Evolutionary conservation across 2,797 vertebrate genomes (phyloP), one percentile per base, ranked within the genome.

Genomic region (Acanthis flammea): DNA sequence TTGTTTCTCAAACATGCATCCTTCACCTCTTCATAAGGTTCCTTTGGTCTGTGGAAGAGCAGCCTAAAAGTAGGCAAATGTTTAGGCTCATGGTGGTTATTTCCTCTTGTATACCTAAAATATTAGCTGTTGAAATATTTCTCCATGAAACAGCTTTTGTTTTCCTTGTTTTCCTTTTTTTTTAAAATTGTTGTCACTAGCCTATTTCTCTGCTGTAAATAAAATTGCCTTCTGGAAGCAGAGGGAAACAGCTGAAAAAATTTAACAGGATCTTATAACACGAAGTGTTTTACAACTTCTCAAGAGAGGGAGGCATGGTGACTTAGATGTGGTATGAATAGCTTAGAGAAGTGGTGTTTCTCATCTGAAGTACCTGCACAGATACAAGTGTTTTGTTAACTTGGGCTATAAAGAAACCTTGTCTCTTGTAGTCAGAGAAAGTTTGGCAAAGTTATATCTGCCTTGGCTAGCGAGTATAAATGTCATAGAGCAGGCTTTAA

Each of bases 331-430:
- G 2, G 18, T 60, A 62, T 42, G 47, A 94, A 82, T 53, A 92
- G 88, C 48, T 82, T 54, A 70, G 83, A 60, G 67, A 86, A 81
- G 62, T n/a, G 51, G 22, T 28, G 19, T 95, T 97, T 94, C 77
- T 94, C 65, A 60, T 84, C 67, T 94, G 62, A 92, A 92, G 62
- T 85, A 86, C 48, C 67, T 73, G 53, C 63, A 75, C 74, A 76
- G 19, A n/a, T 95, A 58, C 76, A 90, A 90, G 72, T 0, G 0
- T 81, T 95, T 62, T 85, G 58, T 86, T 81, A 94, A 88, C 51
- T 89, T 85, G 60, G 72, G 35, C 78, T 62, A 19, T 74, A 95
- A 94, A 86, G 67, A 82, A 95, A 66, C 22, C 47, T 81, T 88
- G 80, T 28, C 53, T 60, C 73, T 54, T 48, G 21, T 54, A 86